These are phyloP conservation scores for Pristionchus pacificus DNA, from an alignment of 1,140 invertebrate species.

Conservation along the genomic window DNA sequence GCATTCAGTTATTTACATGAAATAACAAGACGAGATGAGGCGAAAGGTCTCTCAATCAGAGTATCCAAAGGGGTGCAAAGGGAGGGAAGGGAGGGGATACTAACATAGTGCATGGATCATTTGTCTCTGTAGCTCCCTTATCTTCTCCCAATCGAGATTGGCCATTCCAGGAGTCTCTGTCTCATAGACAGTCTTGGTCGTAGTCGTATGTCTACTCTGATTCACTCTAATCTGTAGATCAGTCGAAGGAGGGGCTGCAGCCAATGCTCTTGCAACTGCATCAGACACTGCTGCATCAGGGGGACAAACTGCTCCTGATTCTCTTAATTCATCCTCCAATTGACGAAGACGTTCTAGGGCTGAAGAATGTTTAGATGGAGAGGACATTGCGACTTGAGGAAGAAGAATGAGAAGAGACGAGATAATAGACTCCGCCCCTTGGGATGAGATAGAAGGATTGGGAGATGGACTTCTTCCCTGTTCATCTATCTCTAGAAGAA, in stretches of 20 bases:
- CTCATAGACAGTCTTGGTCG: constrained; percentile 55
- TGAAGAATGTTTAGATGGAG: constrained; percentile 33
- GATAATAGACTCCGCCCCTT: constrained; percentile 21
- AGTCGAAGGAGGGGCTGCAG: constrained; percentile 36
- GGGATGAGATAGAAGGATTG: constrained; percentile 11
- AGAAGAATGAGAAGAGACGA: constrained; percentile 31
- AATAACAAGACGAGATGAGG: too few relatives aligned
- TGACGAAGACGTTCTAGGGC: constrained; percentile 47
- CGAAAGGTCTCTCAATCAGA: too few relatives aligned
- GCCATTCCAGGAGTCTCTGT: constrained; percentile 57
- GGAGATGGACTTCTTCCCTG: constrained; percentile 15
- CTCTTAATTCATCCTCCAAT: constrained; percentile 46
- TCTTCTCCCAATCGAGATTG: constrained; percentile 43
- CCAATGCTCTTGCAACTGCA: constrained; percentile 42
- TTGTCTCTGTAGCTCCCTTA: constrained; percentile 46
- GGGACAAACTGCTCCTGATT: constrained; percentile 38
- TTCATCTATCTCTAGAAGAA: constrained; percentile 30
- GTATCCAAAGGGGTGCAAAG: neutral
- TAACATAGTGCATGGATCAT: constrained; percentile 51
- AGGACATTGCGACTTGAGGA: constrained; percentile 36
- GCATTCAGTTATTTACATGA: neutral
- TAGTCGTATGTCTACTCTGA: constrained; percentile 48
- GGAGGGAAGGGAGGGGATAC: constrained; percentile 1
- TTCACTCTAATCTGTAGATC: constrained; percentile 55
- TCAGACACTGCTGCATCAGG: constrained; percentile 42